A percentile compares a stretch with the other conserved stretches of the same genome.
phyloP scores from a whole-genome alignment of 1,140 invertebrate genomes.

The Asobara japonica region DNA sequence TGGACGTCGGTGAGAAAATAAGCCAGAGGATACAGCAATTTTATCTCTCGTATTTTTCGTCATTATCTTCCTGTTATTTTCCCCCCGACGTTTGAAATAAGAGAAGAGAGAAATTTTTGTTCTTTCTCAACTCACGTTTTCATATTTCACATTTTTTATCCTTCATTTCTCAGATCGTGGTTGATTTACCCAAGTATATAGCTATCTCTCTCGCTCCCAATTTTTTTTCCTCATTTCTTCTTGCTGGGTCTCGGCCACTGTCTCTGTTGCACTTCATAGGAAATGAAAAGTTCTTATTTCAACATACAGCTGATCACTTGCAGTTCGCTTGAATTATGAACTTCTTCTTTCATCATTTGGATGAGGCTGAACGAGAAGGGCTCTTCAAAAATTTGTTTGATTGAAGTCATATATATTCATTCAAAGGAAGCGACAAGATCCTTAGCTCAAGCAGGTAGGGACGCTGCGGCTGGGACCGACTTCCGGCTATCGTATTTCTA shows the following conservation, averaged over 20 bases:
- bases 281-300: no score
- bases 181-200: constrained; percentile 19
- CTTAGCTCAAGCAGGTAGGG: no score
- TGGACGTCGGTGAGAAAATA: background rate
- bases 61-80: constrained; percentile 2
- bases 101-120: background rate
- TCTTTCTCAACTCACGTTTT: constrained; percentile 2
- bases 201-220: background rate
- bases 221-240: background rate
- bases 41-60: background rate
- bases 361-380: no score
- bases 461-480: no score
- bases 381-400: no score
- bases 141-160: constrained; percentile 23
- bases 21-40: background rate
- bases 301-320: no score
- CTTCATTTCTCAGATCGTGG: constrained; percentile 22
- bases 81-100: background rate
- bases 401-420: no score
- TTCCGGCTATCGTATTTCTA: no score
- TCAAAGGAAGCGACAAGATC: no score
- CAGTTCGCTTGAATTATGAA: no score
- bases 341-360: no score
- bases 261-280: no score
- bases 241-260: background rate